Conservation (phyloP, 2,888 invertebrate species). For the Steinernema scapterisci region DNA sequence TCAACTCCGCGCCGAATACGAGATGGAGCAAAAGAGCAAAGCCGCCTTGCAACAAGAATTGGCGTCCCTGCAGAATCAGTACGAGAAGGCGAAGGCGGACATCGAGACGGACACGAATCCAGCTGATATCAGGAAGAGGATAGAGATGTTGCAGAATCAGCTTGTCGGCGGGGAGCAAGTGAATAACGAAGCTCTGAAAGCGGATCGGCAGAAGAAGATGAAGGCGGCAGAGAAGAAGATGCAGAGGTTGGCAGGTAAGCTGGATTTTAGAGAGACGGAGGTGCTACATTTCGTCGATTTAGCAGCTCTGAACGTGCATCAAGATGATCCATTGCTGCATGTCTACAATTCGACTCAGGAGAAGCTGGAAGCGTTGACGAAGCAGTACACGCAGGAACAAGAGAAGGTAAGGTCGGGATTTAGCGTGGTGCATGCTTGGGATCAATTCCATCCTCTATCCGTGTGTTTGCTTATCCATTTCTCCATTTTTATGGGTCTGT, state of each 20-base stretch:
- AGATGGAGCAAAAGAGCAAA: conserved; percentile 70
- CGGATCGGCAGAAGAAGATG: conserved; percentile 76
- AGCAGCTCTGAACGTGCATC: conserved; percentile 72
- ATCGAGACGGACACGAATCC: conserved; percentile 52
- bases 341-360: conserved; percentile 82
- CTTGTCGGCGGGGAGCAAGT: conserved; percentile 82
- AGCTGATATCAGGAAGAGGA: conserved; percentile 64
- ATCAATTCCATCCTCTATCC: too few relatives aligned
- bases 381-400: conserved; percentile 75
- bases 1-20: conserved; percentile 72
- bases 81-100: conserved; percentile 71
- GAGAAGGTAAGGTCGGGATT: conserved; percentile 76
- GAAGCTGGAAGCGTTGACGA: conserved; percentile 78
- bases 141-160: conserved; percentile 76
- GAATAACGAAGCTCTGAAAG: conserved; percentile 77
- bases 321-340: conserved; percentile 75
- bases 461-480: too few relatives aligned
- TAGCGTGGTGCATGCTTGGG: too few relatives aligned
- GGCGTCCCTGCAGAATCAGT: conserved; percentile 72
- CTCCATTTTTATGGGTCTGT: too few relatives aligned
- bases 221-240: conserved; percentile 75
- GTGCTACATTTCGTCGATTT: neutral
- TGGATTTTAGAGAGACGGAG: neutral
- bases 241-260: conserved; percentile 67
- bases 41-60: conserved; percentile 74